Conservation (phyloP, 1,140 invertebrate species). For the Drosophila sulfurigaster region DNA sequence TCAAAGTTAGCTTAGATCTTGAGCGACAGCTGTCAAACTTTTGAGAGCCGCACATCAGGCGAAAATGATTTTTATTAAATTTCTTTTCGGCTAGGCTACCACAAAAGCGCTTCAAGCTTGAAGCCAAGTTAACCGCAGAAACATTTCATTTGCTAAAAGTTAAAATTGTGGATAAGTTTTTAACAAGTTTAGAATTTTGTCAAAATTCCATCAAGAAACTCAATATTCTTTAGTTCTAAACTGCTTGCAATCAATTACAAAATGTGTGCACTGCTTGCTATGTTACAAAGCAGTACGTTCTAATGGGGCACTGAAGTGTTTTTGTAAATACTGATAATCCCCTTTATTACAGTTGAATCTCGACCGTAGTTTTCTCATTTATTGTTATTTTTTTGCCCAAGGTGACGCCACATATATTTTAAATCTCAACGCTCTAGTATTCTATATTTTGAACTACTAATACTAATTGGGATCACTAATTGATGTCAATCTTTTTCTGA, state of each 20-base stretch:
- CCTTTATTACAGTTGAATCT: no score
- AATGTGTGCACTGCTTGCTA: background rate
- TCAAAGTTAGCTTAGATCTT: slow-evolving; percentile 25
- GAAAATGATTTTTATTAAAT: slow-evolving; percentile 26
- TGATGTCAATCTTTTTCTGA: no score
- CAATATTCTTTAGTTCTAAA: background rate
- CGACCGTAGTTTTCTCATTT: no score
- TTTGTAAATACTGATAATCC: no score
- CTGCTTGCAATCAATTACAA: background rate
- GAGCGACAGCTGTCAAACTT: slow-evolving; percentile 39
- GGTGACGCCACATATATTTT: no score
- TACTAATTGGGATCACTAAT: no score
- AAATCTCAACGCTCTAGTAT: no score
- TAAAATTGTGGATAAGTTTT: background rate
- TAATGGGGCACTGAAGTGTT: no score
- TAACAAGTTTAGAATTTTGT: background rate
- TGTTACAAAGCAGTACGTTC: no score
- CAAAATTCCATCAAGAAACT: background rate
- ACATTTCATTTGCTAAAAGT: slow-evolving; percentile 13
- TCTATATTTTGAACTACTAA: no score
- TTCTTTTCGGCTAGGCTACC: slow-evolving; percentile 3
- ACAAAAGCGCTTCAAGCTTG: background rate
- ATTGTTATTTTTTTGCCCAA: no score
- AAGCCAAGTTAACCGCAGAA: slow-evolving; percentile 7
- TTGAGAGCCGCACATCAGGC: slow-evolving; percentile 18